These are phyloP conservation scores for Callyntrura guangdongensis DNA, from an alignment of 2,888 invertebrate genomes.

Conservation along the genomic window DNA sequence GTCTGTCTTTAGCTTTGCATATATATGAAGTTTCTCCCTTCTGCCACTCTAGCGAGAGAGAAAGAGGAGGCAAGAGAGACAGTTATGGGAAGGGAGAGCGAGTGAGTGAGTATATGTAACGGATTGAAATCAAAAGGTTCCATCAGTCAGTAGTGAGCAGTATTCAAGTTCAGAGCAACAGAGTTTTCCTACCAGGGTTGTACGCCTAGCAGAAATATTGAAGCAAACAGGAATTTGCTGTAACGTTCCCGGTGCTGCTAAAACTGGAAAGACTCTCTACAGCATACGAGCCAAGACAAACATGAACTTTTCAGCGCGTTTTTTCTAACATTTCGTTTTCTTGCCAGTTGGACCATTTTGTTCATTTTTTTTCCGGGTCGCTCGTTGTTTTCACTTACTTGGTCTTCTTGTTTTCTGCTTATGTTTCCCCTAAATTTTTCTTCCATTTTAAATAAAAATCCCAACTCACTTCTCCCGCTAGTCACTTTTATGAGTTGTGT, in stretches of 20 bases:
- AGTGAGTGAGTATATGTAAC: conserved; percentile 7
- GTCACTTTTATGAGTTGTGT: too few relatives aligned
- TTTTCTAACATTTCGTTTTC: background rate
- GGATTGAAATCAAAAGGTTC: conserved; percentile 43
- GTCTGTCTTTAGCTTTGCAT: conserved; percentile 30
- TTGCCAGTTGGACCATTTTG: too few relatives aligned
- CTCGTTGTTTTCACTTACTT: background rate
- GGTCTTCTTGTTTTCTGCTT: background rate
- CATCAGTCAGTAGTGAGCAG: conserved; percentile 34
- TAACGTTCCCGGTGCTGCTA: too few relatives aligned
- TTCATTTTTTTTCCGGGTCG: background rate
- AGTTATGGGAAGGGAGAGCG: background rate
- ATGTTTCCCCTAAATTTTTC: background rate
- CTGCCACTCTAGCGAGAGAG: background rate
- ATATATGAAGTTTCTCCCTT: conserved; percentile 20
- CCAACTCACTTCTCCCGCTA: too few relatives aligned
- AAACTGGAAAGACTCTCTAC: too few relatives aligned
- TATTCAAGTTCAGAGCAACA: background rate
- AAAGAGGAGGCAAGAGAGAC: background rate
- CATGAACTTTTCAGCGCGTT: background rate
- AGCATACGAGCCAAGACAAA: background rate
- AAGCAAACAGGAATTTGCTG: background rate
- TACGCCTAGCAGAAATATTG: background rate
- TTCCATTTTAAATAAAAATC: background rate
- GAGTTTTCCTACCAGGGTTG: background rate